Evolutionary conservation across 2,888 invertebrate genomes (phyloP).

Genomic region (Dynastes hyllus): DNA sequence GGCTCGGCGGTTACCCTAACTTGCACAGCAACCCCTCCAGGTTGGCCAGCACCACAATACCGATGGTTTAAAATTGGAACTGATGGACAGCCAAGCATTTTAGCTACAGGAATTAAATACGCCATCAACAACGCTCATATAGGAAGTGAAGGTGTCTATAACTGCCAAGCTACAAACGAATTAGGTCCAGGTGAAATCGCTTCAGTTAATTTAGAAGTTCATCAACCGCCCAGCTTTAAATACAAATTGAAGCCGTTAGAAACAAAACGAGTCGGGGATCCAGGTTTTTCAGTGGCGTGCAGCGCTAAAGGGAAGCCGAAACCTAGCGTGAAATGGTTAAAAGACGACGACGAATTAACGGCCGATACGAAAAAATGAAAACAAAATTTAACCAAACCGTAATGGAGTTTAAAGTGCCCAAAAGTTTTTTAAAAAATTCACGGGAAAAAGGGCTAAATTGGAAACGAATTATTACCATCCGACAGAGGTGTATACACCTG

Average conservation of each 20-base stretch:
- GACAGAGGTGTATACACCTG: slow-evolving; percentile 93
- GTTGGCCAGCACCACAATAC: slow-evolving; percentile 94
- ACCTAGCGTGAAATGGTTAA: slow-evolving; percentile 89
- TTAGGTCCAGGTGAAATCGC: slow-evolving; percentile 90
- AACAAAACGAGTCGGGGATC: slow-evolving; percentile 85
- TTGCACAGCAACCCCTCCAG: slow-evolving; percentile 90
- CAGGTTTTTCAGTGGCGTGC: slow-evolving; percentile 86
- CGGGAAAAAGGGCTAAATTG: too few species aligned
- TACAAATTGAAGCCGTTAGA: slow-evolving; percentile 88
- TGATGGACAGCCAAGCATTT: slow-evolving; percentile 78
- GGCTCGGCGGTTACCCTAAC: slow-evolving; percentile 88
- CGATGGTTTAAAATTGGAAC: slow-evolving; percentile 90
- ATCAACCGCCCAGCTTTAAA: slow-evolving; percentile 90
- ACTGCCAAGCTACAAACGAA: slow-evolving; percentile 92
- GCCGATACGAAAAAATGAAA: slow-evolving; percentile 86
- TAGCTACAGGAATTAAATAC: slow-evolving; percentile 87
- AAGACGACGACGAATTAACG: slow-evolving; percentile 87
- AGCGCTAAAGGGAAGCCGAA: slow-evolving; percentile 92
- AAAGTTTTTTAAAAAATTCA: slow-evolving; percentile 85
- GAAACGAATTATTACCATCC: slow-evolving; percentile 85
- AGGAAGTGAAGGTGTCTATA: slow-evolving; percentile 90
- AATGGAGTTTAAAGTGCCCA: slow-evolving; percentile 89
- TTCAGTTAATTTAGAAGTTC: slow-evolving; percentile 88
- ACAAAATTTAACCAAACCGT: slow-evolving; percentile 83
- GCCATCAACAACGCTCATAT: slow-evolving; percentile 90